Evolutionary conservation across 2,888 invertebrate species (phyloP), one percentile per base, ranked within the genome.

Genomic region (Pomacea canaliculata): DNA sequence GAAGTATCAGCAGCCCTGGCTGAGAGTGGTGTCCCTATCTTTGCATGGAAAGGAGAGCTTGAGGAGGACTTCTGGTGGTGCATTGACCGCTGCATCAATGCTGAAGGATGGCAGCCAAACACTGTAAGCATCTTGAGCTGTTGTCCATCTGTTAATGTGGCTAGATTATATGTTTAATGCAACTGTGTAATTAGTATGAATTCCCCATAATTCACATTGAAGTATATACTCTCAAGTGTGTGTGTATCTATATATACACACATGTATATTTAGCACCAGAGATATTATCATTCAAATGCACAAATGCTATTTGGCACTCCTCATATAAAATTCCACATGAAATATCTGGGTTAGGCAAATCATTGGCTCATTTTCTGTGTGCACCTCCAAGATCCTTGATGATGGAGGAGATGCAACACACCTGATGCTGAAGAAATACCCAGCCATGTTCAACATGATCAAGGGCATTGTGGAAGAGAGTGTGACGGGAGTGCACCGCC

Each of bases 21-120:
- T 0, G 96, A 98, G 91, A 95, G 96, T 72, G 93, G 92, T 18
- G 95, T 94, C 90, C 94, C 97, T 3, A 94, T 98, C 81, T 98
- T 97, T 92, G 97, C 98, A 18, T 98, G 98, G 98, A 95, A 97
- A 76, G 97, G 97, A 0, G 97, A 98, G 91, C 96, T 96, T 10
- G 98, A 98, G 90, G 98, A 98, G 89, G 98, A 98, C 87, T 98
- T 98, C 92, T 98, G 98, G 98, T 98, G 98, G 98, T 97, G 97
- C 90, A 98, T 98, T 85, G 98, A 98, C 91, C 96, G 96, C 89
- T 97, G 98, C 91, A 95, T 98, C 5, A 96, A 96, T 84, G 94
- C 95, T 0, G 95, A 96, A 83, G 94, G 94, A 86, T 99, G 98
- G 98, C 96, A 97, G 88, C 98, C 98, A 8, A 99, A 99, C 91